Evolutionary conservation across 2,113 vertebrate species (phyloP).

Genomic region (Burhinus oedicnemus): DNA sequence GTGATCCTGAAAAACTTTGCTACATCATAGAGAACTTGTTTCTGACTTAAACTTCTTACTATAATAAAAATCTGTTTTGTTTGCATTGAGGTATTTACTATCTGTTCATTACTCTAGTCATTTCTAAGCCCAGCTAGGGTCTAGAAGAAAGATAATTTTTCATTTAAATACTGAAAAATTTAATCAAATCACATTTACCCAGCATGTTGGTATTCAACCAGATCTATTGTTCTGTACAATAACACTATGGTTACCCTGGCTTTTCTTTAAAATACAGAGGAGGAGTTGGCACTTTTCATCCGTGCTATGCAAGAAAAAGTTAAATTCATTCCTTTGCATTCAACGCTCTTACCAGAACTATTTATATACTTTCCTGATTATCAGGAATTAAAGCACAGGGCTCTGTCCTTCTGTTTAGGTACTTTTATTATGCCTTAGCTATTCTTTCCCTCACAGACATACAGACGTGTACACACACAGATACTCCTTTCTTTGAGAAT

Average conservation of each 20-base stretch:
- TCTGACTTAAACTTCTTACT: neutral
- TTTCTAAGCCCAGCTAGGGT: no score
- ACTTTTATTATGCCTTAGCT: neutral
- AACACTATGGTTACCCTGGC: neutral
- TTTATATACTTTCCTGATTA: neutral
- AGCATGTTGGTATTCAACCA: no score
- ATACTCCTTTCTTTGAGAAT: neutral
- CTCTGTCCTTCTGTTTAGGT: neutral
- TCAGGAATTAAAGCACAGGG: neutral
- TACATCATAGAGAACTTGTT: neutral
- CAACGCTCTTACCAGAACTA: neutral
- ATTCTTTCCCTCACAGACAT: neutral
- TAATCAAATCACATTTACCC: no score
- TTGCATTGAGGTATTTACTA: rapidly evolving
- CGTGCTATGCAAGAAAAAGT: neutral
- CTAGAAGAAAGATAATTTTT: no score
- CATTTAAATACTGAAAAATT: no score
- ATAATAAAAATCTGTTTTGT: neutral
- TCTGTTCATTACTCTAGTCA: no score
- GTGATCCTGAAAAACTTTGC: neutral
- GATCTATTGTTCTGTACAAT: neutral
- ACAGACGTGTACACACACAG: neutral
- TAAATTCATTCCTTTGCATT: neutral
- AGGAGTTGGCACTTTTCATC: neutral
- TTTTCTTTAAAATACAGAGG: neutral